phyloP scores from a whole-genome alignment of 2,888 invertebrate species.

The Invenusta paracnida region DNA sequence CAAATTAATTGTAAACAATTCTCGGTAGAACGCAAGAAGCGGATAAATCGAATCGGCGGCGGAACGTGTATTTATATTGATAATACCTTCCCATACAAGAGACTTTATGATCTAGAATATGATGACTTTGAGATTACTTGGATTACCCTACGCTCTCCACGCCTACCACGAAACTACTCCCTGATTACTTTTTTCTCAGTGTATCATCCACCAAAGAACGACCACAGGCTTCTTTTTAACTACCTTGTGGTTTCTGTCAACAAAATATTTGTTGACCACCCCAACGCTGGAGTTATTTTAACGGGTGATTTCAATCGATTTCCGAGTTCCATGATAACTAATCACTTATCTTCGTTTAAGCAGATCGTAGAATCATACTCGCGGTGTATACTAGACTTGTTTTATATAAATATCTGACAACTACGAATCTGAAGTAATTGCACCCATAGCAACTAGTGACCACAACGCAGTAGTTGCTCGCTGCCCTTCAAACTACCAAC shows the following conservation, averaged over 20 bases:
- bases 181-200: neutral
- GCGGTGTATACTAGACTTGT: neutral
- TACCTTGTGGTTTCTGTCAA: neutral
- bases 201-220: neutral
- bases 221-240: neutral
- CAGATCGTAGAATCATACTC: neutral
- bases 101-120: slow-evolving; percentile 8
- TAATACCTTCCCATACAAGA: slow-evolving; percentile 24
- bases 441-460: slow-evolving; percentile 6
- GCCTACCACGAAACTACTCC: slow-evolving; percentile 18
- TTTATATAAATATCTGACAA: slow-evolving; percentile 7
- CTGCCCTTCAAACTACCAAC: slow-evolving; percentile 16
- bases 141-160: slow-evolving; percentile 13
- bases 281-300: neutral
- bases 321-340: neutral
- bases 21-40: neutral
- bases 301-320: neutral
- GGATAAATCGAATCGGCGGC: neutral
- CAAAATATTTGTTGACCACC: neutral
- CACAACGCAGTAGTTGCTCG: slow-evolving; percentile 10
- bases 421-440: slow-evolving; percentile 21
- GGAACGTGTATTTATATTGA: slow-evolving; percentile 9
- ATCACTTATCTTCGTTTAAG: neutral
- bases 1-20: slow-evolving; percentile 21
- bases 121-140: slow-evolving; percentile 6